Conservation (phyloP, 2,113 vertebrate genomes). For the Myxocyprinus asiaticus region DNA sequence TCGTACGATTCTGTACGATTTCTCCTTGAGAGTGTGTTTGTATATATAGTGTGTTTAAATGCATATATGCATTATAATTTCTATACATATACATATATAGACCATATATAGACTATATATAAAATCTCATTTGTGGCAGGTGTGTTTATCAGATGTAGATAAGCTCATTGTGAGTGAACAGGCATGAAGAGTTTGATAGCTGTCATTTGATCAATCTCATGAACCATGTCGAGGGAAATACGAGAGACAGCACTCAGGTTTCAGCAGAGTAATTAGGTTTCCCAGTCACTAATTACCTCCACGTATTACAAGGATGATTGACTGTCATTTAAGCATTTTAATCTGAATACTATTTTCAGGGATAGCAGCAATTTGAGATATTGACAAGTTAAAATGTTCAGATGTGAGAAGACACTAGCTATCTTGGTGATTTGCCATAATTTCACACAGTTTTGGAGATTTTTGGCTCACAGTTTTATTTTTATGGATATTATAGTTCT, state of each 20-base stretch:
- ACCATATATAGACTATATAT: too few relatives aligned
- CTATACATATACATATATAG: too few relatives aligned
- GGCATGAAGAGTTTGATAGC: constrained; percentile 74
- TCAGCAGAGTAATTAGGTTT: constrained; percentile 87
- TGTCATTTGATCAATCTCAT: constrained; percentile 81
- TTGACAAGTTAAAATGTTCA: background rate
- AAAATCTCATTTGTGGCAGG: background rate
- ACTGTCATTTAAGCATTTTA: constrained; percentile 84
- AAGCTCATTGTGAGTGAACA: constrained; percentile 40
- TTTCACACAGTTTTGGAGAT: too few relatives aligned
- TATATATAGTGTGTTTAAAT: too few relatives aligned
- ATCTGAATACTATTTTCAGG: constrained; percentile 71
- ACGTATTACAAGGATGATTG: constrained; percentile 84
- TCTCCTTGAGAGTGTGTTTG: too few relatives aligned
- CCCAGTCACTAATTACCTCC: constrained; percentile 83
- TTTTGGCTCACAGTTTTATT: background rate
- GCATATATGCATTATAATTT: too few relatives aligned
- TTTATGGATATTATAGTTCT: background rate
- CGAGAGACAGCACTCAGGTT: constrained; percentile 80
- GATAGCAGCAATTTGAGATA: constrained; percentile 49
- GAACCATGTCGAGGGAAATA: constrained; percentile 81
- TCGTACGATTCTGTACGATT: too few relatives aligned
- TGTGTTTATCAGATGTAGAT: constrained; percentile 16
- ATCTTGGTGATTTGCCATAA: too few relatives aligned
- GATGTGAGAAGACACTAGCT: too few relatives aligned